Conservation (phyloP, 1,140 invertebrate species). For the Colletes latitarsis region DNA sequence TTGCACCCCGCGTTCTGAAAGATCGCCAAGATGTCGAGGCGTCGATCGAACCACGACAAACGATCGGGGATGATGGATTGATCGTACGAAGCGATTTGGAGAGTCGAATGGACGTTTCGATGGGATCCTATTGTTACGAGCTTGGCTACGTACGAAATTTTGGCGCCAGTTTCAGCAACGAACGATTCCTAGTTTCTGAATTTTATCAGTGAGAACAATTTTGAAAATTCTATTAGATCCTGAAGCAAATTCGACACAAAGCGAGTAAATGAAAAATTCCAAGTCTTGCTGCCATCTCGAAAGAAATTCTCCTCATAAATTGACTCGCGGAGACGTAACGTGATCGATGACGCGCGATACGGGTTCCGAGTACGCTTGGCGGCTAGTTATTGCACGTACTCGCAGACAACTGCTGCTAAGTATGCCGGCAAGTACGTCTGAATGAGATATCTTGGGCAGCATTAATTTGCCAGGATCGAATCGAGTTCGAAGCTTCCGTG, state of each 20-base stretch:
- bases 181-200: too few species aligned
- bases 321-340: neutral
- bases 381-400: conserved; percentile 28
- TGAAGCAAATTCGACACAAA: too few species aligned
- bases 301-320: conserved; percentile 41
- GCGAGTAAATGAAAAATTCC: neutral
- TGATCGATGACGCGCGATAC: conserved; percentile 43
- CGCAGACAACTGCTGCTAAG: conserved; percentile 17
- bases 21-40: neutral
- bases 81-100: neutral
- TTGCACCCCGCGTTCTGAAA: neutral
- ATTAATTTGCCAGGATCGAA: conserved; percentile 73
- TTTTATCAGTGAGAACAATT: too few species aligned
- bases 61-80: neutral
- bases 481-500: conserved; percentile 64
- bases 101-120: neutral
- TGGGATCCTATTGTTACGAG: too few species aligned
- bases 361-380: conserved; percentile 5
- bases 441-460: conserved; percentile 64
- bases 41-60: neutral
- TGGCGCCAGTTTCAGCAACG: too few species aligned
- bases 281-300: conserved; percentile 10
- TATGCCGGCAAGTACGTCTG: conserved; percentile 47
- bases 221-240: too few species aligned
- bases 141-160: too few species aligned